These are phyloP conservation scores for Lepus europaeus DNA, from an alignment of 2,113 vertebrate genomes.

Conservation along the genomic window DNA sequence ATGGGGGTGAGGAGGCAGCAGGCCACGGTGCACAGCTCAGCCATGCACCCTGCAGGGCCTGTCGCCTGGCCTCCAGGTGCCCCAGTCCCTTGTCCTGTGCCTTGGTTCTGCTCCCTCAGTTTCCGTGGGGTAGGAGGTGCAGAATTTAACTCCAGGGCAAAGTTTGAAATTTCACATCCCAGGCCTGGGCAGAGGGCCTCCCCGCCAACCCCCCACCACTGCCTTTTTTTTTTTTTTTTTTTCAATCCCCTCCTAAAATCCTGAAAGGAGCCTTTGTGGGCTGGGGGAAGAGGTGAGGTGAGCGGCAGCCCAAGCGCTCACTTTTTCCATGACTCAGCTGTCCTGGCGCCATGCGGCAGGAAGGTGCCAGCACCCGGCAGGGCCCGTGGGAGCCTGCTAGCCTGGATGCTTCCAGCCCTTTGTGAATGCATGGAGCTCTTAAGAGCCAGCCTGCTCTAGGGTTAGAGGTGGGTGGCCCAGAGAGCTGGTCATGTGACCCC, in stretches of 20 bases:
- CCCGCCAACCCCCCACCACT: neutral
- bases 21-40: neutral
- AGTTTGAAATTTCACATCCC: conserved; percentile 72
- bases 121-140: neutral
- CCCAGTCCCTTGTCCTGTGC: neutral
- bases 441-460: neutral
- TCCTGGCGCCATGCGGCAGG: neutral
- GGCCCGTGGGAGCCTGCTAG: neutral
- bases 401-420: neutral
- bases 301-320: neutral
- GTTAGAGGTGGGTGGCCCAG: neutral
- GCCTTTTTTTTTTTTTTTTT: neutral
- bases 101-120: neutral
- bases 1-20: neutral
- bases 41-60: neutral
- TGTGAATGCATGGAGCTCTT: neutral
- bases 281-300: conserved; percentile 54
- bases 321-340: conserved; percentile 76
- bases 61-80: neutral
- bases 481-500: neutral
- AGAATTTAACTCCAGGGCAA: conserved; percentile 21
- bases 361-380: conserved; percentile 20
- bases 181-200: conserved; percentile 64
- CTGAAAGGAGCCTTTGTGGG: conserved; percentile 82
- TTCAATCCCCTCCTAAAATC: neutral